These are phyloP conservation scores for Trichonephila inaurata DNA, from an alignment of 1,140 invertebrate genomes.

Conservation along the genomic window DNA sequence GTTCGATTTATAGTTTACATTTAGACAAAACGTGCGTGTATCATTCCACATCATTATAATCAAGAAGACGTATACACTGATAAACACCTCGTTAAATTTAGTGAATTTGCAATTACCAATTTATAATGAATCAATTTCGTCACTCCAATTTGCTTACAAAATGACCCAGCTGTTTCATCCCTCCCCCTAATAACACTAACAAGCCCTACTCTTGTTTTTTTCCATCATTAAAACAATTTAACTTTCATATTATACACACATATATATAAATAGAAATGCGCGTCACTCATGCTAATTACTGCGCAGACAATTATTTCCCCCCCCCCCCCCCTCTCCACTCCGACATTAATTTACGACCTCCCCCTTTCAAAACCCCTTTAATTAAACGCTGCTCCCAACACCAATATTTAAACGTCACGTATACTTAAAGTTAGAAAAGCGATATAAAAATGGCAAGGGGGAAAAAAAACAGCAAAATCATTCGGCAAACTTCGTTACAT, in stretches of 20 bases:
- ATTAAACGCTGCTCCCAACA: constrained; percentile 69
- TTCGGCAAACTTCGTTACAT: constrained; percentile 50
- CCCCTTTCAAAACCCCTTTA: constrained; percentile 1
- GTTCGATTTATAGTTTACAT: too few species aligned
- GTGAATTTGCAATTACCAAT: constrained; percentile 60
- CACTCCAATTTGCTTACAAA: constrained; percentile 5
- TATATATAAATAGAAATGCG: constrained; percentile 24
- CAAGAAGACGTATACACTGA: not conserved
- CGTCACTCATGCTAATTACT: constrained; percentile 53
- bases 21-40: too few species aligned
- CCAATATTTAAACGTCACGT: constrained; percentile 68
- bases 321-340: not conserved
- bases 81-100: not conserved
- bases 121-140: constrained; percentile 70
- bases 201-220: constrained; percentile 24
- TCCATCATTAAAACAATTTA: constrained; percentile 12
- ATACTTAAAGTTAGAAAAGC: constrained; percentile 23
- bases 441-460: constrained; percentile 9
- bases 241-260: not conserved
- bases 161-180: constrained; percentile 32
- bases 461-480: not conserved
- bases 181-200: constrained; percentile 56
- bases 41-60: too few species aligned
- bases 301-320: constrained; percentile 44
- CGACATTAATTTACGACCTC: constrained; percentile 66